Base-by-base conservation (phyloP, 1,140 invertebrate genomes). In the Caenorhabditis latens region DNA sequence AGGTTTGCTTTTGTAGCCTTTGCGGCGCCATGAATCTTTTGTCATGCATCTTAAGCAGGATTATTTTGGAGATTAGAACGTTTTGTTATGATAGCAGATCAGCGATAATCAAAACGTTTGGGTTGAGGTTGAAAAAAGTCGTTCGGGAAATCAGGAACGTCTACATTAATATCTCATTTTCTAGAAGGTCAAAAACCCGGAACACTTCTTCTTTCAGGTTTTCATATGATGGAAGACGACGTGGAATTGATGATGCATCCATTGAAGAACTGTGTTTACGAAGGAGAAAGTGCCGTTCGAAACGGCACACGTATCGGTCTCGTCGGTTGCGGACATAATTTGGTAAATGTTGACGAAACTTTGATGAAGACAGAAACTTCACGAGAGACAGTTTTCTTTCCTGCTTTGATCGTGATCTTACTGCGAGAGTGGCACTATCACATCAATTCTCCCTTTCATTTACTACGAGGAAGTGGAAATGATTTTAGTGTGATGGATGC, bases 321-420 rank as follows among this genome's bases (percentile, higher is more conserved):
- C 32, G 84, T 84, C 21, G 86, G 86, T 24, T 87, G 86, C 46
- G 87, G 87, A 61, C 57, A 87, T 11, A 53, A 48, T 32, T 61
- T 87, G 87, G 87, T 88, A 86, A 63, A 43, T 46, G 4, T 71
- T 19, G 86, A 61, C 24, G 0, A 16, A 55, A 83, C 53, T 16
- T 83, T 83, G 48, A 83, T 83, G 48, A 83, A 83, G 48, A 32
- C 48, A 83, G 48, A 83, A 55, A 48, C 43, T 48, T 48, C 16
- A 8, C 43, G 43, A 8, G 0, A 79, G 11, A 50, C 13, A 4
- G 16, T 6, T 83, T 83, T 14, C 16, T 83, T 83, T 42, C 48
- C 42, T 83, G 9, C 21, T 55, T 57, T 40, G 53, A 57, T 55
- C 53, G 57, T 57, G 83, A 58, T 55, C 53, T 40, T 46, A 55